Percentiles rank a stretch among this genome's conserved stretches.
phyloP scores from a whole-genome alignment of 2,797 vertebrate genomes.

The Notoglanidium macrostoma region DNA sequence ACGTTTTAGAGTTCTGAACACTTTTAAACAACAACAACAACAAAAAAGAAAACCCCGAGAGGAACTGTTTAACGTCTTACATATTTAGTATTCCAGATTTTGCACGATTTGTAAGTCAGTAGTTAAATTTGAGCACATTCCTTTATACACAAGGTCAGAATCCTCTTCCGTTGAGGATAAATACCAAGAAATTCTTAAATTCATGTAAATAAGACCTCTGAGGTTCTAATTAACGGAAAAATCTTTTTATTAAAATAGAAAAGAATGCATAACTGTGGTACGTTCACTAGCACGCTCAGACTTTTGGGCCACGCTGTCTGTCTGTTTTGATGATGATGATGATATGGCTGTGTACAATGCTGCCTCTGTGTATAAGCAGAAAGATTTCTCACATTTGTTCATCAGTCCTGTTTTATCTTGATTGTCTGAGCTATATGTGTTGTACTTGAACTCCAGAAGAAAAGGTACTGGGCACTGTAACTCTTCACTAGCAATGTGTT shows the following conservation, averaged over 20 bases:
- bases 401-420: neutral
- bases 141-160: neutral
- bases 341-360: neutral
- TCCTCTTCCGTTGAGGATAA: neutral
- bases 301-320: neutral
- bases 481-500: neutral
- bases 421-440: neutral
- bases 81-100: too few species aligned
- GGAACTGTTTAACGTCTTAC: neutral
- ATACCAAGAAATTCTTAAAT: neutral
- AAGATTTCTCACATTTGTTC: neutral
- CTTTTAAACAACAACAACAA: too few species aligned
- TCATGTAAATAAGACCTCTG: neutral
- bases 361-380: neutral
- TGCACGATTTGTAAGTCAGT: neutral
- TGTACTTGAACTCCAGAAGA: constrained; percentile 3
- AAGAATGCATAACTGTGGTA: neutral
- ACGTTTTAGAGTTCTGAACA: neutral
- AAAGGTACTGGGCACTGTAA: neutral
- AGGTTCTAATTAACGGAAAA: neutral
- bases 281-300: neutral
- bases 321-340: neutral
- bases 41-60: neutral
- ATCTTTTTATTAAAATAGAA: neutral
- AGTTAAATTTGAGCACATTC: neutral